Evolutionary conservation across 2,797 vertebrate species (phyloP).

Genomic region (Protonibea diacanthus): DNA sequence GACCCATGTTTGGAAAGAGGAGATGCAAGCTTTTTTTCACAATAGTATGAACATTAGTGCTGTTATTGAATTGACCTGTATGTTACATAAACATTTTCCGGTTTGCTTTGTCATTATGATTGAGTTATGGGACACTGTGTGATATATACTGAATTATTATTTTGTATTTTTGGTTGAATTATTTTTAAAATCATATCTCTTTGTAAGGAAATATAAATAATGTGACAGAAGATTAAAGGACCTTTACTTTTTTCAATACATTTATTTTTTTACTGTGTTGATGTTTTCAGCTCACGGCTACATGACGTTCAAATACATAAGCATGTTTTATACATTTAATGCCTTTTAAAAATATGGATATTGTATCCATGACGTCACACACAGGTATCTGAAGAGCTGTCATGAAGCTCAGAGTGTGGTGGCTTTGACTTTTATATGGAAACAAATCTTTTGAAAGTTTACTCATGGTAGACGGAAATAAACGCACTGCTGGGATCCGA

Average conservation of each 20-base stretch:
- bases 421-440: too few species aligned
- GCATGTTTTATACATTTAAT: neutral
- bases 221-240: conserved; percentile 14
- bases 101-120: conserved; percentile 19
- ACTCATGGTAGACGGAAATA: too few species aligned
- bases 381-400: too few species aligned
- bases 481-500: too few species aligned
- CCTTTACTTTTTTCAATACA: neutral
- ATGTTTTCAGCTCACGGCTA: neutral
- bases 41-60: conserved; percentile 12
- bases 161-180: conserved; percentile 13
- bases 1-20: conserved; percentile 30
- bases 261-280: conserved; percentile 2
- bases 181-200: conserved; percentile 9
- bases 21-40: conserved; percentile 14
- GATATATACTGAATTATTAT: neutral
- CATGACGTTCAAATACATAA: neutral
- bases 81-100: conserved; percentile 12
- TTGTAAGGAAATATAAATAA: conserved; percentile 6
- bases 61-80: conserved; percentile 7
- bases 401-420: too few species aligned
- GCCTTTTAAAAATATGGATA: too few species aligned
- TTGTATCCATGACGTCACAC: too few species aligned
- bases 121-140: neutral
- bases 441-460: too few species aligned